Evolutionary conservation across 2,797 vertebrate species (phyloP).

Genomic region (Nyctibius grandis): DNA sequence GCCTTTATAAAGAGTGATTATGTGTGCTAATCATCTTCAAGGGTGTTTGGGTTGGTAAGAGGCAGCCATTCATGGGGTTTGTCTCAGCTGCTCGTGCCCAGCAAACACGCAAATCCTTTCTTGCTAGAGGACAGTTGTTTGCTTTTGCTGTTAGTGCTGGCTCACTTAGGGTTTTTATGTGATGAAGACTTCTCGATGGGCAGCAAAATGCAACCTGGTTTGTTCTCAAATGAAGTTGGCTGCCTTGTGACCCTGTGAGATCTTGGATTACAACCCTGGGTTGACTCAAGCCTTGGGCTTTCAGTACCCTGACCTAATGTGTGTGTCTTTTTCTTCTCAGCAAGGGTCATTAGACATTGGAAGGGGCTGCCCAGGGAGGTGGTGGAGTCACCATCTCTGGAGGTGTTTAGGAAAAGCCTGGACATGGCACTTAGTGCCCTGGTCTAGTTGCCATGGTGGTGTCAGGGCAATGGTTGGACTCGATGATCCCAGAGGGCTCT

Average conservation of each 20-base stretch:
- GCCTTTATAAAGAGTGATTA: neutral
- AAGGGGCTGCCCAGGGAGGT: too few relatives aligned
- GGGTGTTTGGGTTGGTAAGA: neutral
- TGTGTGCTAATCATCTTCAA: neutral
- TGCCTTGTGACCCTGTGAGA: neutral
- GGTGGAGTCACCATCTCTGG: too few relatives aligned
- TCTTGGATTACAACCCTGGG: neutral
- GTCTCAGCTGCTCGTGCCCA: neutral
- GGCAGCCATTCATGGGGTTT: rapidly evolving
- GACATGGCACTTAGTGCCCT: too few relatives aligned
- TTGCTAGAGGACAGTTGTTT: neutral
- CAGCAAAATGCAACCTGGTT: neutral
- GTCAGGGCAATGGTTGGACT: too few relatives aligned
- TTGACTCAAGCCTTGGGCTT: neutral
- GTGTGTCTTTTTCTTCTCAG: too few relatives aligned
- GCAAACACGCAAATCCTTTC: neutral
- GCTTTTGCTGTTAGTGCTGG: neutral
- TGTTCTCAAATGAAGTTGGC: neutral
- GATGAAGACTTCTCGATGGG: neutral
- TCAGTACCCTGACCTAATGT: neutral
- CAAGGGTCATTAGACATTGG: too few relatives aligned
- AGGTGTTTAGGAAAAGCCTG: too few relatives aligned
- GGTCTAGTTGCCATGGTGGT: too few relatives aligned
- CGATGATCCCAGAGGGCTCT: too few relatives aligned
- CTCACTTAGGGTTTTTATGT: neutral